phyloP scores from a whole-genome alignment of 2,797 vertebrate species.

The Onychomys arenicola region DNA sequence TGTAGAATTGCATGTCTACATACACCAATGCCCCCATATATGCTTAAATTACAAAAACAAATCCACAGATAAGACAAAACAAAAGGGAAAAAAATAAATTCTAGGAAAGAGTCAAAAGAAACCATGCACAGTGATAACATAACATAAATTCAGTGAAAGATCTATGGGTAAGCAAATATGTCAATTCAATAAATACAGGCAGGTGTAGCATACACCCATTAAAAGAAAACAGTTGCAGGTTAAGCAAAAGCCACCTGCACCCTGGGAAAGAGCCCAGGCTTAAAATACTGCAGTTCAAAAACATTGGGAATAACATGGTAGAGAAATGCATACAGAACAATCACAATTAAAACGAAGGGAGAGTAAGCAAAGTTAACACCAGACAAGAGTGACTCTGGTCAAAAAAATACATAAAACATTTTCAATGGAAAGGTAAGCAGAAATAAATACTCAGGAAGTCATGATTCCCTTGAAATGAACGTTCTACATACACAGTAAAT shows the following conservation, averaged over 20 bases:
- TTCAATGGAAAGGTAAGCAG: neutral
- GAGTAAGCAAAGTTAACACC: neutral
- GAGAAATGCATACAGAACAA: neutral
- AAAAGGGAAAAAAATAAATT: neutral
- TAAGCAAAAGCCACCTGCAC: neutral
- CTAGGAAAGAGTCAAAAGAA: neutral
- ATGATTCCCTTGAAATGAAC: neutral
- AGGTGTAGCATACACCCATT: neutral
- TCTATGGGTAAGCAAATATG: neutral
- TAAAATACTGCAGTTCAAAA: neutral
- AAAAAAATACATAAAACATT: neutral
- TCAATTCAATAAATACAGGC: neutral
- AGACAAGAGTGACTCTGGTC: neutral
- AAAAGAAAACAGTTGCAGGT: neutral
- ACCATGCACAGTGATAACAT: neutral
- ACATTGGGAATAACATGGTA: neutral
- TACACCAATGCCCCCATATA: neutral
- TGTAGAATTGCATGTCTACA: neutral
- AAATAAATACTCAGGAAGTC: neutral
- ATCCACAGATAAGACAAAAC: neutral
- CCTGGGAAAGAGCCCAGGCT: neutral
- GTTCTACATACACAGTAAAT: neutral
- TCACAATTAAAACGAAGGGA: neutral
- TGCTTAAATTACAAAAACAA: conserved; percentile 19
- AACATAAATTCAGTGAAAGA: conserved; percentile 11